Percentiles rank a stretch among this genome's conserved stretches.
Conservation (phyloP, 2,888 invertebrate genomes). For the Julus scandinavius region DNA sequence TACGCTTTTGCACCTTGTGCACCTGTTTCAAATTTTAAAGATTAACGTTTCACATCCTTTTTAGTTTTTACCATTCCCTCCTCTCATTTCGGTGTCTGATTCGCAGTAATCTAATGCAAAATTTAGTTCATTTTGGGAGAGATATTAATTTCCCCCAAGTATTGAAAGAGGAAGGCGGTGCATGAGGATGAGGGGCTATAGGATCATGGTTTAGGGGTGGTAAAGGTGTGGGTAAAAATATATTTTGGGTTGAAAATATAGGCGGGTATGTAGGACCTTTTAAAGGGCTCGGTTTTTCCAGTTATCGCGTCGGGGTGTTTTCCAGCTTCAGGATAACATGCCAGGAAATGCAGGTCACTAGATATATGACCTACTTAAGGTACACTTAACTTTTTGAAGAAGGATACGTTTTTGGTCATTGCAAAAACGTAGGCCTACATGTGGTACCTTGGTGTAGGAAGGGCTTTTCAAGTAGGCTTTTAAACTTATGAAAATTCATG, state of each 20-base stretch:
- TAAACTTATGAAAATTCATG: neutral
- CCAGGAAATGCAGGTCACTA: conserved; percentile 16
- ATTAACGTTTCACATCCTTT: neutral
- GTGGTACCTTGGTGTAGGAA: neutral
- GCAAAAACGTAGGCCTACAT: neutral
- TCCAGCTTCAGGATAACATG: neutral
- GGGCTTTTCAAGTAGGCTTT: neutral
- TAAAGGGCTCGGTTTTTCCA: conserved; percentile 4
- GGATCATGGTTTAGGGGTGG: neutral
- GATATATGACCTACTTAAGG: conserved; percentile 2
- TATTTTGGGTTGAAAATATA: neutral
- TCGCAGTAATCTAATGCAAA: neutral
- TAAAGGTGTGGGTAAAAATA: neutral
- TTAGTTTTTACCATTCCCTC: neutral
- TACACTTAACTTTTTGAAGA: conserved; percentile 22
- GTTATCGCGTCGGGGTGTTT: neutral
- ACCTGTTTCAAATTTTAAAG: neutral
- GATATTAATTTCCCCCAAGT: neutral
- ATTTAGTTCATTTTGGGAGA: neutral
- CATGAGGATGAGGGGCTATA: neutral
- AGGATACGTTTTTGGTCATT: neutral
- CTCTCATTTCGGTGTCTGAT: neutral
- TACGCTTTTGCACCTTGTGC: neutral
- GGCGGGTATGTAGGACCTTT: neutral
- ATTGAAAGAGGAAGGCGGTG: neutral